Conservation (phyloP, 2,797 vertebrate genomes). For the Phataginus tetradactyla region DNA sequence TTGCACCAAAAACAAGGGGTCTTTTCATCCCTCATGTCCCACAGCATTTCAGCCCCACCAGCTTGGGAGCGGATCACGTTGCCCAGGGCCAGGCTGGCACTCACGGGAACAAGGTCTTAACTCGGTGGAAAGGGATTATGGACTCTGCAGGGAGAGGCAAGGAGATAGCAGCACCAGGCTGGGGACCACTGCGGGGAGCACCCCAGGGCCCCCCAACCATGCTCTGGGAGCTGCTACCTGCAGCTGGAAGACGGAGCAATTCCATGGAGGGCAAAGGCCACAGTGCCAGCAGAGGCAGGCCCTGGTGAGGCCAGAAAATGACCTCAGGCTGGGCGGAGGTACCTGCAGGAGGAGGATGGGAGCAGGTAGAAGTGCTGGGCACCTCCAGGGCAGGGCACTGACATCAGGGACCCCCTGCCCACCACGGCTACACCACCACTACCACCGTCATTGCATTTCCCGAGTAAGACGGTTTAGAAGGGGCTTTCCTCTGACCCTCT, state of each 20-base stretch:
- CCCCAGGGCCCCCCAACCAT: not conserved
- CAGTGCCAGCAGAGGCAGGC: not conserved
- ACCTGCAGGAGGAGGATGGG: rapidly evolving
- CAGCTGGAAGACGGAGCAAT: not conserved
- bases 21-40: conserved; percentile 65
- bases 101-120: conserved; percentile 72
- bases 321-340: not conserved
- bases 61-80: conserved; percentile 46
- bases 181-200: not conserved
- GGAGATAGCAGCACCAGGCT: conserved; percentile 59
- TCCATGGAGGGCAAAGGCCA: not conserved
- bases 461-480: not conserved
- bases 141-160: conserved; percentile 37
- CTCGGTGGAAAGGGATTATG: conserved; percentile 67
- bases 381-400: not conserved
- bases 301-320: not conserved
- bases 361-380: rapidly evolving
- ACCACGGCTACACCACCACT: rapidly evolving
- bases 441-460: not conserved
- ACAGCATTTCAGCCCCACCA: conserved; percentile 11
- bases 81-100: conserved; percentile 64
- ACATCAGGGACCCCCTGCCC: not conserved
- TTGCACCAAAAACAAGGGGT: conserved; percentile 60
- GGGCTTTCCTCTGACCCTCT: not conserved
- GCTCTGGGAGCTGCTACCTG: not conserved